Evolutionary conservation across 2,113 vertebrate genomes (phyloP).

Genomic region (Probosciger aterrimus): DNA sequence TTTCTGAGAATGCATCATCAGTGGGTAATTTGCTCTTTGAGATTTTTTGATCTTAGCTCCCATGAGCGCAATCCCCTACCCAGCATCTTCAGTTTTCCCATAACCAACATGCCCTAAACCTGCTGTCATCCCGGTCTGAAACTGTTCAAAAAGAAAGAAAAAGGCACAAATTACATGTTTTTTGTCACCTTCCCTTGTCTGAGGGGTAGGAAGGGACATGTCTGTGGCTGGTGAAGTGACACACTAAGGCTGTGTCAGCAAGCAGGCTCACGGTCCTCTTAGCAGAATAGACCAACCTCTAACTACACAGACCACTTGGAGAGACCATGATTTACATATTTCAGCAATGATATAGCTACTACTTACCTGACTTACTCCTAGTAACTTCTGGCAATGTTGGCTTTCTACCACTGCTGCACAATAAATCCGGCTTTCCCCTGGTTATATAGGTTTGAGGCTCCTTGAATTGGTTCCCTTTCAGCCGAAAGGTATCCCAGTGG

Average conservation of each 20-base stretch:
- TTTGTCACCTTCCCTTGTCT: neutral
- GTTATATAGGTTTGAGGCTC: neutral
- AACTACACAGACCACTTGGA: neutral
- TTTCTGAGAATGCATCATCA: neutral
- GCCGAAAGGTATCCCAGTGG: neutral
- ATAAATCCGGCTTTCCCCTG: neutral
- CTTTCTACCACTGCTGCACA: neutral
- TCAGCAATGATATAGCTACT: fast-evolving
- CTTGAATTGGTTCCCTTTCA: neutral
- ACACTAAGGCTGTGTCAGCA: neutral
- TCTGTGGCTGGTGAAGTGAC: neutral
- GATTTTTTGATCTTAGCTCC: neutral
- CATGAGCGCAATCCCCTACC: neutral
- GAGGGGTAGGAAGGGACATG: neutral
- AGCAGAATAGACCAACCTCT: neutral
- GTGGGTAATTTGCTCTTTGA: neutral
- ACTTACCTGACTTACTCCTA: neutral
- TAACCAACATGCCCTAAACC: neutral
- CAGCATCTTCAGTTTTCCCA: neutral
- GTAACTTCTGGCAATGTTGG: neutral
- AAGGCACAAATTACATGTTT: neutral
- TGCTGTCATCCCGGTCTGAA: neutral
- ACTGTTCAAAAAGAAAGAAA: neutral
- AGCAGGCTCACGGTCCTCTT: neutral
- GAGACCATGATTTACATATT: neutral